Conservation (phyloP, 2,113 vertebrate species). For the Laticauda laticaudata region DNA sequence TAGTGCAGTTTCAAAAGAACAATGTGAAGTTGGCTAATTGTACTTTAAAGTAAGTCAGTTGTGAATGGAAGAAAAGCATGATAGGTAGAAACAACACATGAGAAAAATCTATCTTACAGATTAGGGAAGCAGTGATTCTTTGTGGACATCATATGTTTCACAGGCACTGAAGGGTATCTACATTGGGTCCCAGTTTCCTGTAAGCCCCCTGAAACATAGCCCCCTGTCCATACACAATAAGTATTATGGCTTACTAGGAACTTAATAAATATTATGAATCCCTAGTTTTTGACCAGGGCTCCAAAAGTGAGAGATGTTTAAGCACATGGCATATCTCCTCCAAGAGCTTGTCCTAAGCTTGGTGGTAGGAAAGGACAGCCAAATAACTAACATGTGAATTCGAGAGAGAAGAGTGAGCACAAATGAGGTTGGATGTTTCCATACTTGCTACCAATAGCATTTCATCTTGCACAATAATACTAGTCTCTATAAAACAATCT, state of each 20-base stretch:
- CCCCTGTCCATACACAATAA: background rate
- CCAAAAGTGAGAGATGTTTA: background rate
- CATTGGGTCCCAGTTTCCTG: background rate
- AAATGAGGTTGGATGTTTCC: background rate
- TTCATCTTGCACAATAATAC: background rate
- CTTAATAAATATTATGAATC: background rate
- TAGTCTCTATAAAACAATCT: background rate
- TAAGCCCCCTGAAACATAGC: too few relatives aligned
- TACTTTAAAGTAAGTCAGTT: background rate
- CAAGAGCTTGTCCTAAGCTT: background rate
- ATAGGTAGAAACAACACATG: background rate
- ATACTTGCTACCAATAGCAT: background rate
- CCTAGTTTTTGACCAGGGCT: background rate
- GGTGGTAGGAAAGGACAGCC: background rate
- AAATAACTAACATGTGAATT: background rate
- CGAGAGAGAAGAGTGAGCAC: background rate
- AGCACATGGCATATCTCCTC: background rate
- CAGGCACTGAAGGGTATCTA: background rate
- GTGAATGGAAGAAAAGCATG: background rate
- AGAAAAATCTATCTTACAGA: background rate
- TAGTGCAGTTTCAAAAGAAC: background rate
- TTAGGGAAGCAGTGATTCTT: background rate
- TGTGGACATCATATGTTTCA: background rate
- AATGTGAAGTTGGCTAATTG: background rate
- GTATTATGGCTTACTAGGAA: background rate